Conservation (phyloP, 2,888 invertebrate genomes). For the Lasioglossum morio region DNA sequence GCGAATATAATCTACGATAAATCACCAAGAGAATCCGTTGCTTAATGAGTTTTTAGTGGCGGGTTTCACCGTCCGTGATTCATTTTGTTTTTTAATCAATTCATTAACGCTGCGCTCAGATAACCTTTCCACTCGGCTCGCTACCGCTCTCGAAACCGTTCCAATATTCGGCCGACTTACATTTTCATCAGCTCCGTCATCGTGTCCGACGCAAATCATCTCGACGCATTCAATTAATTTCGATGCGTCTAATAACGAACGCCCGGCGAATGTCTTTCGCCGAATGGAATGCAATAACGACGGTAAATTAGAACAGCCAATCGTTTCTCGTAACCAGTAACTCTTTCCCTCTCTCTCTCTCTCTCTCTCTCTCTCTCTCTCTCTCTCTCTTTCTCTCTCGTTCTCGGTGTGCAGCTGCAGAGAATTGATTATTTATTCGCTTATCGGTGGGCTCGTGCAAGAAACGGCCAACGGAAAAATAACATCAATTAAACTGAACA, state of each 20-base stretch:
- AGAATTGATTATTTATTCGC: conserved; percentile 2
- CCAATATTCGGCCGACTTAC: conserved; percentile 62
- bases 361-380: neutral
- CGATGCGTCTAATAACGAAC: conserved; percentile 9
- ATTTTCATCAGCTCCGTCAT: conserved; percentile 55
- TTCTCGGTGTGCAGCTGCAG: neutral
- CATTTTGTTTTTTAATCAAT: conserved; percentile 82
- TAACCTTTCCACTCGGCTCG: conserved; percentile 57
- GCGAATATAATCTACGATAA: conserved; percentile 82
- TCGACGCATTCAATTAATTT: conserved; percentile 36
- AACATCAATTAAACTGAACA: neutral
- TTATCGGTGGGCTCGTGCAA: neutral
- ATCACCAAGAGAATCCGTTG: conserved; percentile 79
- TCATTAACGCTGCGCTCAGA: conserved; percentile 78
- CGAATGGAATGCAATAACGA: neutral
- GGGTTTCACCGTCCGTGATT: conserved; percentile 72
- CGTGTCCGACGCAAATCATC: conserved; percentile 33
- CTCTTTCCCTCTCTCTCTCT: neutral
- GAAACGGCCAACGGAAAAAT: neutral
- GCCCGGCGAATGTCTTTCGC: neutral
- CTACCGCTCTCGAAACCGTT: conserved; percentile 61
- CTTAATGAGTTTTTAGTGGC: conserved; percentile 81
- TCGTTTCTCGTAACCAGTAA: neutral
- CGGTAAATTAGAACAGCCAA: conserved; percentile 21
- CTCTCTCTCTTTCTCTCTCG: neutral